phyloP scores from a whole-genome alignment of 2,797 vertebrate species.

The Bryconaethiops microstoma region DNA sequence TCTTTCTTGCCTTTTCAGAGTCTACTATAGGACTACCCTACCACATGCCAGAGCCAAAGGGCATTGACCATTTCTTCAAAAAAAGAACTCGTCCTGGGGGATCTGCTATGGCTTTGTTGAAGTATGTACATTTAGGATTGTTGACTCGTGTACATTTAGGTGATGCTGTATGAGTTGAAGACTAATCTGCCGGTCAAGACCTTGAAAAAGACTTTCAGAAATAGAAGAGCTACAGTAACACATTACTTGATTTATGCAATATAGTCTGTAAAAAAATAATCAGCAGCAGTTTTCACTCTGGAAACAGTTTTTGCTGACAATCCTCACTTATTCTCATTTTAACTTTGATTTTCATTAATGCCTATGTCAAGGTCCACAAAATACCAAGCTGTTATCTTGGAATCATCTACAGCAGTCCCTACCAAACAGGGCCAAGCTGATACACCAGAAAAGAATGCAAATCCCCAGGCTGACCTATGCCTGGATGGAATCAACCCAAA shows the following conservation, averaged over 20 bases:
- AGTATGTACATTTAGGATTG: constrained; percentile 77
- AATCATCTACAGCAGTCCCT: constrained; percentile 59
- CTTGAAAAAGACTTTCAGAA: too few relatives aligned
- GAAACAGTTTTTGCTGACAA: neutral
- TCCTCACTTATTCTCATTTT: too few relatives aligned
- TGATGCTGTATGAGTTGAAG: too few relatives aligned
- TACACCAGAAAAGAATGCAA: constrained; percentile 53
- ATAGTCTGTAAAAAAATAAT: neutral
- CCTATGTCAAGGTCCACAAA: constrained; percentile 78
- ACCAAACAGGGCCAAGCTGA: constrained; percentile 42
- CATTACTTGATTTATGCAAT: neutral
- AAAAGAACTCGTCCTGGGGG: constrained; percentile 80
- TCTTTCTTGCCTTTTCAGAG: constrained; percentile 73
- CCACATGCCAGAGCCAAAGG: constrained; percentile 92
- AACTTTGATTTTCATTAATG: neutral
- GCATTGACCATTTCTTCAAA: constrained; percentile 89
- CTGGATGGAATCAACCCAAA: constrained; percentile 52
- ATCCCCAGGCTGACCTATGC: constrained; percentile 39
- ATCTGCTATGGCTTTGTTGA: constrained; percentile 87
- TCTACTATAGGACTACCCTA: constrained; percentile 89
- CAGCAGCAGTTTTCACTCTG: neutral
- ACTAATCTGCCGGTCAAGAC: too few relatives aligned
- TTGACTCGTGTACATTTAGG: neutral
- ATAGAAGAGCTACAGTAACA: too few relatives aligned
- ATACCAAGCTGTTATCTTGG: constrained; percentile 78